Evolutionary conservation across 2,797 vertebrate genomes (phyloP), one percentile per base, ranked within the genome.

Genomic region (Gambelia wislizenii): DNA sequence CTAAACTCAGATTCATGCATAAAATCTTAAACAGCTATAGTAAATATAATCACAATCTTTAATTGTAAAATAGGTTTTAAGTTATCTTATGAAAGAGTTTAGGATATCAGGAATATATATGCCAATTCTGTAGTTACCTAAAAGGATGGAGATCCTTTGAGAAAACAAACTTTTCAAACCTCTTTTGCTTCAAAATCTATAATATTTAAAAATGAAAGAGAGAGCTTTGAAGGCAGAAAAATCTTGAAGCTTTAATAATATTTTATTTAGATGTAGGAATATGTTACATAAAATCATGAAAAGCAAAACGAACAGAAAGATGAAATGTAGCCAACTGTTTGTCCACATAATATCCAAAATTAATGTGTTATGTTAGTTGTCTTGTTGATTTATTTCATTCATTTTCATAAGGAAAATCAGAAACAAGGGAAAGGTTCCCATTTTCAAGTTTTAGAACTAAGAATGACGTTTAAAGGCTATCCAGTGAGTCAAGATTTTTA

Each of bases 31-130:
- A 22, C 84, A 90, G 69, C 87, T 95, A 90, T 87, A 88, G 89
- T 93, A 95, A 95, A 94, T 94, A 93, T 87, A 91, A 95, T 94
- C 91, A 95, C 95, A 95, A 86, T 61, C n/a, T 92, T 90, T 94
- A 95, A 95, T 87, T 94, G 94, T 94, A 94, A 94, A 95, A 94
- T 84, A 92, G 76, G 81, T 80, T n/a, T 93, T 87, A 93, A 91
- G 80, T 70, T 67, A 92, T 78, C 92, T 90, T 94, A 87, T 89
- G 94, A 91, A 94, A 86, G 93, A 89, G 85, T 93, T 91, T 0
- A 77, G 90, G 91, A 91, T 94, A 94, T 93, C 94, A 95, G 89
- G 87, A 94, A 94, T 93, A 90, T 82, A 87, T 91, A 94, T 94
- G 79, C 72, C 89, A 95, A 88, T 87, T 90, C 92, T 89, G 91